Evolutionary conservation across 2,888 invertebrate species (phyloP).

Genomic region (Catonia carolina): DNA sequence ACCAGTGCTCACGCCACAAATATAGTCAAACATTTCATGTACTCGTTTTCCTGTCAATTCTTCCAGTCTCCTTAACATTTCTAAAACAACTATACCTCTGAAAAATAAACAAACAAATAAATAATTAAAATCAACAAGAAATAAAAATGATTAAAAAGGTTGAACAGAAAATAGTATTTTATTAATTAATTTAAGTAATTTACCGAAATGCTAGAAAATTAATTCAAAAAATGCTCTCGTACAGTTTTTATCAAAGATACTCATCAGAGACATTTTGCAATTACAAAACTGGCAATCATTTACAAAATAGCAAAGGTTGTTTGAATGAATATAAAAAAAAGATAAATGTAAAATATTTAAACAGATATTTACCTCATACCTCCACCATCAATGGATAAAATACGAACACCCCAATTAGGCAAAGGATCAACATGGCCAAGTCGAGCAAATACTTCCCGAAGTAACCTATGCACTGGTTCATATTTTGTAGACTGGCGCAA

Average conservation of each 20-base stretch:
- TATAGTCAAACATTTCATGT: slow-evolving; percentile 77
- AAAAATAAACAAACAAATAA: slow-evolving; percentile 24
- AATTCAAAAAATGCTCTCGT: too few species aligned
- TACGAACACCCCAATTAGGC: slow-evolving; percentile 64
- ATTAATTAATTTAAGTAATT: too few species aligned
- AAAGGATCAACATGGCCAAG: slow-evolving; percentile 65
- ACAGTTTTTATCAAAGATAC: too few species aligned
- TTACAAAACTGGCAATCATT: too few species aligned
- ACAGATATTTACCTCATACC: slow-evolving; percentile 53
- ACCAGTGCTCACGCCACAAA: slow-evolving; percentile 78
- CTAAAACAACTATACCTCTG: slow-evolving; percentile 77
- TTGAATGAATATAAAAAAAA: too few species aligned
- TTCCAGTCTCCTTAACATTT: slow-evolving; percentile 73
- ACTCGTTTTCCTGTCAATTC: slow-evolving; percentile 58
- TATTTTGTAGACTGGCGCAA: slow-evolving; percentile 45
- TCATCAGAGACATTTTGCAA: too few species aligned
- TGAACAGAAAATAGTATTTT: too few species aligned
- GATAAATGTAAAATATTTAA: neutral
- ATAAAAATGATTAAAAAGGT: too few species aligned
- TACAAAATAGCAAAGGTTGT: too few species aligned
- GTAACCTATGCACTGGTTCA: slow-evolving; percentile 39
- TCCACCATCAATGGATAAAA: slow-evolving; percentile 85
- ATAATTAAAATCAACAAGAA: neutral
- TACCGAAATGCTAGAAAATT: too few species aligned
- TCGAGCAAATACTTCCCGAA: slow-evolving; percentile 58